Evolutionary conservation across 2,797 vertebrate genomes (phyloP).

Genomic region (Acipenser oxyrinchus): DNA sequence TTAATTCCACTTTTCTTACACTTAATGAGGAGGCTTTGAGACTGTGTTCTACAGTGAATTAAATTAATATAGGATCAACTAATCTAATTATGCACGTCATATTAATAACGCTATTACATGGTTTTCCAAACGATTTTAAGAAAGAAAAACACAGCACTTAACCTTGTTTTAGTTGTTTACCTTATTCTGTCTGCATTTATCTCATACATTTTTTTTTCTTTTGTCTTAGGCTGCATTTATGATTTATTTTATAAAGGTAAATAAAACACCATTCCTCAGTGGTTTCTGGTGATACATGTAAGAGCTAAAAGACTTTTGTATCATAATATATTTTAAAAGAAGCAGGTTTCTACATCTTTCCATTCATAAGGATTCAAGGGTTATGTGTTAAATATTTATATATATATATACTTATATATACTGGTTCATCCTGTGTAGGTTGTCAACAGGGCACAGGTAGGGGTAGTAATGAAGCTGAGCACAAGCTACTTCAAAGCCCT

Average conservation of each 20-base stretch:
- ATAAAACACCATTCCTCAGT: no score
- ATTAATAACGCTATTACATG: constrained; percentile 49
- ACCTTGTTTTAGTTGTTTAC: background rate
- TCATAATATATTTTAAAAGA: background rate
- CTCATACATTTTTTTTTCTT: background rate
- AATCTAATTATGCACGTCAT: constrained; percentile 75
- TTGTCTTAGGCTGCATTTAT: constrained; percentile 1
- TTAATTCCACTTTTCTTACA: constrained; percentile 72
- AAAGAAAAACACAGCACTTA: constrained; percentile 23
- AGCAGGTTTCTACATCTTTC: background rate
- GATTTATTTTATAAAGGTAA: background rate
- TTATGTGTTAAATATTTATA: no score
- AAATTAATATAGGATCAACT: constrained; percentile 72
- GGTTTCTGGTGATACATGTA: no score
- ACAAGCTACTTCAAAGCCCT: constrained; percentile 29
- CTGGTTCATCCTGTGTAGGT: constrained; percentile 30
- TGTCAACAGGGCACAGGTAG: constrained; percentile 24
- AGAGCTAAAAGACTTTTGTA: background rate
- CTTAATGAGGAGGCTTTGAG: constrained; percentile 72
- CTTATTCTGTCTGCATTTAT: background rate
- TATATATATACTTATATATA: no score
- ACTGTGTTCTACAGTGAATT: constrained; percentile 71
- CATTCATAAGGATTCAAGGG: background rate
- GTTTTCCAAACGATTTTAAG: constrained; percentile 40
- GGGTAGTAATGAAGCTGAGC: constrained; percentile 31